Conservation (phyloP, 2,888 invertebrate species). For the Phortica okadai region DNA sequence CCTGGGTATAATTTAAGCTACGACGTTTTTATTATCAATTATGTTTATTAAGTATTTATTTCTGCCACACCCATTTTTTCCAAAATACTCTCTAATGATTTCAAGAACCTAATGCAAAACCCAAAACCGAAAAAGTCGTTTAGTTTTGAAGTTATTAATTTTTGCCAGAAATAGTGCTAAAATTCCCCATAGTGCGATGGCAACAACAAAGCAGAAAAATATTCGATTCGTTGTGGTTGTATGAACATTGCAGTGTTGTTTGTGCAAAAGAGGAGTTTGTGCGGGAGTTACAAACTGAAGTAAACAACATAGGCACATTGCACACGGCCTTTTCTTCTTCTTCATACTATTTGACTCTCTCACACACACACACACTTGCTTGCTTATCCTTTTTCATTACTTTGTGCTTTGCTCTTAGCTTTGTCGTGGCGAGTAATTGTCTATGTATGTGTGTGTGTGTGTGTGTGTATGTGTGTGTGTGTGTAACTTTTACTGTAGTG, state of each 20-base stretch:
- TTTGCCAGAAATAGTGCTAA: too few species aligned
- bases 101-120: too few species aligned
- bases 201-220: too few species aligned
- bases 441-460: neutral
- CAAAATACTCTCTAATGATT: too few species aligned
- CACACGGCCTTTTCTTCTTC: neutral
- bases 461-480: neutral
- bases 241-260: neutral
- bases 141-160: too few species aligned
- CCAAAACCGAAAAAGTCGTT: too few species aligned
- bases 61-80: too few species aligned
- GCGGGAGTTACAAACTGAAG: neutral
- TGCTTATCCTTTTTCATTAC: neutral
- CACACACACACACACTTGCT: neutral
- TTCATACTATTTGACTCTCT: too few species aligned
- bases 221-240: neutral
- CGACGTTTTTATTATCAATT: too few species aligned
- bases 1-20: too few species aligned
- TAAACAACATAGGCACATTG: neutral
- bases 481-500: slow-evolving; percentile 58
- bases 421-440: neutral
- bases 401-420: neutral
- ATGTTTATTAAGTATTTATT: too few species aligned
- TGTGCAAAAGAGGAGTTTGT: neutral
- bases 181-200: too few species aligned